Evolutionary conservation across 2,888 invertebrate species (phyloP).

Genomic region (Chymomyza procnemis): DNA sequence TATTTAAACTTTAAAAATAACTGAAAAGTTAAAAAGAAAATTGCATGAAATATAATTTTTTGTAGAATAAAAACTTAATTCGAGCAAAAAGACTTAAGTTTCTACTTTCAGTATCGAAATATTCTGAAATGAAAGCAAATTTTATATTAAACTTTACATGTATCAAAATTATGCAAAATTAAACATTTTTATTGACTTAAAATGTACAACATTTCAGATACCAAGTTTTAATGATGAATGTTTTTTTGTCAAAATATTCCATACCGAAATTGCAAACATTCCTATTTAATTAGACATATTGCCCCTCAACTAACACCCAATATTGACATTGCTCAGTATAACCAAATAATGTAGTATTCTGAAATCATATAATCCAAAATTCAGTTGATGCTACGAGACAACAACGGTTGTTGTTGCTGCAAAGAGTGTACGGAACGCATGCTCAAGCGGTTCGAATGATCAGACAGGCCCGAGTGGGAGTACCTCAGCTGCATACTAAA

Average conservation of each 20-base stretch:
- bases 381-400: slow-evolving; percentile 19
- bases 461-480: slow-evolving; percentile 19
- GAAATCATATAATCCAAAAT: slow-evolving; percentile 41
- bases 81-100: too few relatives aligned
- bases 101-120: too few relatives aligned
- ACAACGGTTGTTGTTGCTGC: slow-evolving; percentile 1
- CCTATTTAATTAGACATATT: slow-evolving; percentile 24
- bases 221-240: too few relatives aligned
- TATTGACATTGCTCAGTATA: slow-evolving; percentile 21
- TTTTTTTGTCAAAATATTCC: not conserved
- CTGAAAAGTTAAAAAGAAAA: too few relatives aligned
- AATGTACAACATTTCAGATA: too few relatives aligned
- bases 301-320: slow-evolving; percentile 26
- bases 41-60: too few relatives aligned
- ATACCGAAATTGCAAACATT: not conserved
- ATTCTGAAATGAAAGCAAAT: too few relatives aligned
- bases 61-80: too few relatives aligned
- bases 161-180: too few relatives aligned
- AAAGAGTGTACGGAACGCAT: slow-evolving; percentile 35
- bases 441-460: slow-evolving; percentile 35
- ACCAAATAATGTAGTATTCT: slow-evolving; percentile 16
- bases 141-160: too few relatives aligned
- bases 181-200: too few relatives aligned
- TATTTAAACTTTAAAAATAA: too few relatives aligned
- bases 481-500: slow-evolving; percentile 62